Conservation (phyloP, 2,797 vertebrate genomes). For the Apogon talboti region DNA sequence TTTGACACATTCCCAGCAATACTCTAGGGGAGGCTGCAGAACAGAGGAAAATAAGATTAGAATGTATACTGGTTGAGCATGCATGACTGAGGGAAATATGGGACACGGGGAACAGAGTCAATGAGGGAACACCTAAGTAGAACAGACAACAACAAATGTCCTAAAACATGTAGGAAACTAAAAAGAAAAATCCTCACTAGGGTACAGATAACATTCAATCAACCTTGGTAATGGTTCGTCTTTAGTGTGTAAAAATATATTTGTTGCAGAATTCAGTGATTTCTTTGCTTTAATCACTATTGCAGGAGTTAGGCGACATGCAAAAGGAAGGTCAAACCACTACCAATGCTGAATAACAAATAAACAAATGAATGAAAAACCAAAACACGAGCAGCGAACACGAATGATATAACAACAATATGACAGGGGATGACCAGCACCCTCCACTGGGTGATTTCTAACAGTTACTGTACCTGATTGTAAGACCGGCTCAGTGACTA, state of each 20-base stretch:
- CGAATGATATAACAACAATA: constrained; percentile 39
- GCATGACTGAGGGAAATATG: constrained; percentile 2
- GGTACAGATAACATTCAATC: constrained; percentile 40
- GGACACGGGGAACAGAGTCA: constrained; percentile 19
- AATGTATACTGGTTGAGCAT: not conserved
- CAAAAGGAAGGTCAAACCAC: constrained; percentile 56
- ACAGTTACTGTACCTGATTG: constrained; percentile 98
- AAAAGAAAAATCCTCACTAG: constrained; percentile 14
- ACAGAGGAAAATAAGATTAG: constrained; percentile 28
- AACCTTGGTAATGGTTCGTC: constrained; percentile 58
- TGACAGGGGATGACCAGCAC: constrained; percentile 37
- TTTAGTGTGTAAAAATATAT: constrained; percentile 22
- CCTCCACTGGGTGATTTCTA: constrained; percentile 54
- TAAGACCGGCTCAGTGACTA: constrained; percentile 98
- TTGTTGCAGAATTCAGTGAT: constrained; percentile 1
- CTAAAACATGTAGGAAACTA: constrained; percentile 18
- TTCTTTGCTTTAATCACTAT: constrained; percentile 6
- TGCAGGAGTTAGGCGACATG: constrained; percentile 7
- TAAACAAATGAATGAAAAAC: constrained; percentile 25
- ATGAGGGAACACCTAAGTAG: constrained; percentile 17
- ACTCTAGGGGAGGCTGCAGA: constrained; percentile 93
- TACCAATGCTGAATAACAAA: constrained; percentile 43
- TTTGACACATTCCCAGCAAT: constrained; percentile 96
- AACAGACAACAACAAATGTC: constrained; percentile 40
- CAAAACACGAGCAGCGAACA: constrained; percentile 46